phyloP scores from a whole-genome alignment of 1,140 invertebrate genomes.

The Drosophila orosa region DNA sequence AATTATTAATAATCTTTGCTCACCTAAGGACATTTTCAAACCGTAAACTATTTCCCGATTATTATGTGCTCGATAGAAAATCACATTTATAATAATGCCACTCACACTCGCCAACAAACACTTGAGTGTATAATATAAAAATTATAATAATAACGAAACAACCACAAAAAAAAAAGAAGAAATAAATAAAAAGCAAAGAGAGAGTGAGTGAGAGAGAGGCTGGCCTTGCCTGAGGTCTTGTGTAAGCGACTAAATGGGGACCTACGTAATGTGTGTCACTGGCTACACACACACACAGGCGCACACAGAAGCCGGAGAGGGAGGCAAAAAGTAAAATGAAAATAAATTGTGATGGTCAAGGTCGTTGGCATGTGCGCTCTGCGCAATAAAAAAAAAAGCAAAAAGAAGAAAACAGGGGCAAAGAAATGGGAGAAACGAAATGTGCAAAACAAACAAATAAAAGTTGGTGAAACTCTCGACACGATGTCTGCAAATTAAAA shows the following conservation, averaged over 20 bases:
- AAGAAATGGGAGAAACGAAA: constrained; percentile 40
- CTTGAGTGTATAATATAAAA: constrained; percentile 12
- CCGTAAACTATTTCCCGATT: constrained; percentile 2
- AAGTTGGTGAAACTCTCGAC: constrained; percentile 37
- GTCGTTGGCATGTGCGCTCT: constrained; percentile 76
- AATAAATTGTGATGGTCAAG: constrained; percentile 84
- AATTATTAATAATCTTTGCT: background rate
- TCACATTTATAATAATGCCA: constrained; percentile 26
- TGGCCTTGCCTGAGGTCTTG: constrained; percentile 55
- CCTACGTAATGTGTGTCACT: constrained; percentile 72
- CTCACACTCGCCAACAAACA: background rate
- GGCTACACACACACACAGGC: constrained; percentile 43
- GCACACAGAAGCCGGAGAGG: constrained; percentile 42
- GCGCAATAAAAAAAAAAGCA: constrained; percentile 57
- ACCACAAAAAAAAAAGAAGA: constrained; percentile 1
- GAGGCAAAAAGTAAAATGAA: constrained; percentile 76
- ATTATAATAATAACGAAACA: constrained; percentile 39
- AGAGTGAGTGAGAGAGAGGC: constrained; percentile 10
- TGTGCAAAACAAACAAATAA: constrained; percentile 65
- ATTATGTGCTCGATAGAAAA: constrained; percentile 22
- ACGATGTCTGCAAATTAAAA: constrained; percentile 24
- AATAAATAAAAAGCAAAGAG: background rate
- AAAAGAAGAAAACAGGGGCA: constrained; percentile 11
- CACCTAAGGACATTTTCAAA: background rate
- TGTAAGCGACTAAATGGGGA: constrained; percentile 59